Percentiles rank a stretch among this genome's conserved stretches.
Conservation (phyloP, 1,140 invertebrate species). For the Eriocheir sinensis region DNA sequence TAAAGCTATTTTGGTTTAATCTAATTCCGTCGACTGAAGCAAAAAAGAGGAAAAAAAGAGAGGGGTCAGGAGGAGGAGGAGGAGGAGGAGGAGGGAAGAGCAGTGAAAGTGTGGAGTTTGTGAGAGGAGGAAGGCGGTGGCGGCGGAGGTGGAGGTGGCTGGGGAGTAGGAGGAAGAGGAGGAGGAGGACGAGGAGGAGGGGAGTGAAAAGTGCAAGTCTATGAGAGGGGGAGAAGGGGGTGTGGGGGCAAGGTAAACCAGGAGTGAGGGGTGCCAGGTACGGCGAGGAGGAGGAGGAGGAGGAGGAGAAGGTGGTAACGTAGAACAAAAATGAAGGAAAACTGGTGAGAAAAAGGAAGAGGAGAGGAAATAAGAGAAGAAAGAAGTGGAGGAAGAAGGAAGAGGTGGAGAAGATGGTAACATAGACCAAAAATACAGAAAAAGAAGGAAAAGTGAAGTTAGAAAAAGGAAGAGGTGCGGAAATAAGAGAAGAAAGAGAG, state of each 20-base stretch:
- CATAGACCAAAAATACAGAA: too few relatives aligned
- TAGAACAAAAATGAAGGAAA: too few relatives aligned
- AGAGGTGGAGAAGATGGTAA: too few relatives aligned
- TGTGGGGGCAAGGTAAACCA: constrained; percentile 27
- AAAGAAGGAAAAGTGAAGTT: too few relatives aligned
- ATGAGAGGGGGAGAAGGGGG: background rate
- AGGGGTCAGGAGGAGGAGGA: background rate
- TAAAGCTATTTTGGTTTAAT: too few relatives aligned
- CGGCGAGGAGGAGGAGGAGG: background rate
- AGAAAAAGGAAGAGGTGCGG: too few relatives aligned
- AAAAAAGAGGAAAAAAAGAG: background rate
- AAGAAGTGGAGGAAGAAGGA: too few relatives aligned
- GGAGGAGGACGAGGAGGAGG: background rate
- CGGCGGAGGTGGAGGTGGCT: background rate
- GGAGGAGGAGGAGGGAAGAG: background rate
- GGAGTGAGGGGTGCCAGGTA: background rate
- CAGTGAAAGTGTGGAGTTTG: constrained; percentile 20
- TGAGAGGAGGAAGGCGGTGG: background rate
- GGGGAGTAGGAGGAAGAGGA: background rate
- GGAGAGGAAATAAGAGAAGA: too few relatives aligned
- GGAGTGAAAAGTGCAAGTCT: constrained; percentile 52
- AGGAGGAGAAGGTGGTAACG: too few relatives aligned
- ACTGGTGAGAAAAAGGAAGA: too few relatives aligned
- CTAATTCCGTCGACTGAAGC: too few relatives aligned
- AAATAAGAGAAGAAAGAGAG: too few relatives aligned